These are phyloP conservation scores for Achatina immaculata DNA, from an alignment of 1,140 invertebrate species.

Conservation along the genomic window DNA sequence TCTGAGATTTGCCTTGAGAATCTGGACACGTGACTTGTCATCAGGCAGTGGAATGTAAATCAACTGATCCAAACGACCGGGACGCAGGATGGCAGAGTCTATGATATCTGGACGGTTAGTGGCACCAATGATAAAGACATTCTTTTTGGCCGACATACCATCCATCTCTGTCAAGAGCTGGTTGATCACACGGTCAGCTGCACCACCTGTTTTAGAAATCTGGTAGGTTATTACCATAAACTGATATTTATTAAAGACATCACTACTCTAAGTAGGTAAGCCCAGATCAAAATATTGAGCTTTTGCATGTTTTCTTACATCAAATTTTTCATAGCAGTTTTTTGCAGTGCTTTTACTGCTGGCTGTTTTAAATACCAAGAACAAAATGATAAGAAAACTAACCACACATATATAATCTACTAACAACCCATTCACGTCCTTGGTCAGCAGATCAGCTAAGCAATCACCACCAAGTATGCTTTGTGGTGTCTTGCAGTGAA, in stretches of 20 bases:
- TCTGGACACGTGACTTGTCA: slow-evolving; percentile 95
- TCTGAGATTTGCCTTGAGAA: slow-evolving; percentile 93
- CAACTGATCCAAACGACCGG: slow-evolving; percentile 97
- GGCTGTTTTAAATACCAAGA: no score
- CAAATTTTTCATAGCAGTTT: no score
- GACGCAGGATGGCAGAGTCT: slow-evolving; percentile 97
- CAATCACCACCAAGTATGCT: no score
- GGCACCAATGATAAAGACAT: slow-evolving; percentile 99
- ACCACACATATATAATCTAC: no score
- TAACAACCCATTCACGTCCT: no score
- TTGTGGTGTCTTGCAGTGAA: no score
- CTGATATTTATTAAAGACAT: neutral
- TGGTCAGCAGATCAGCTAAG: no score
- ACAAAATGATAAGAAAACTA: no score
- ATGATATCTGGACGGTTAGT: slow-evolving; percentile 96
- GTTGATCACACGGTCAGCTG: slow-evolving; percentile 99
- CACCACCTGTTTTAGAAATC: slow-evolving; percentile 76
- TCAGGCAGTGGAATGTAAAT: slow-evolving; percentile 99
- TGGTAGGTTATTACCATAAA: neutral
- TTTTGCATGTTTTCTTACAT: no score
- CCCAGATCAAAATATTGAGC: no score
- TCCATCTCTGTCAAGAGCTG: slow-evolving; percentile 99
- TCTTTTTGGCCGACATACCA: slow-evolving; percentile 99
- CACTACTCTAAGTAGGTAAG: neutral
- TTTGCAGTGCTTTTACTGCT: no score